Evolutionary conservation across 2,888 invertebrate species (phyloP), one percentile per base, ranked within the genome.

Genomic region (Phaedon cochleariae): DNA sequence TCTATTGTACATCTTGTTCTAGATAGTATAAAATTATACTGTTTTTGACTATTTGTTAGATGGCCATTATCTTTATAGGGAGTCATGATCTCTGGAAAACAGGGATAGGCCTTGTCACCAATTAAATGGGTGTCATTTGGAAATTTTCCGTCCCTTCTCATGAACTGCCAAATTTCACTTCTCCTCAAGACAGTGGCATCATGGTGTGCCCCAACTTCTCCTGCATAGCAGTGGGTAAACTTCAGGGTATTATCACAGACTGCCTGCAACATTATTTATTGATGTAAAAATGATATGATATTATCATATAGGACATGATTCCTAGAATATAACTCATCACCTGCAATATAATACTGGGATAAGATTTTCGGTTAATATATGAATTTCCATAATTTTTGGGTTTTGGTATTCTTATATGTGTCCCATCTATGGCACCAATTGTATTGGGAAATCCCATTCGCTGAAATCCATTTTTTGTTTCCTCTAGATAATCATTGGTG

Each of bases 331-430:
- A 41, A 41, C 41, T 41, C 17, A 41, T 41, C 46, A 64, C 64
- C 29, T 64, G 64, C 37, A 64, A 59, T 10, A 64, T 53, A 51
- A 63, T 37, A 31, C 52, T 45, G 26, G 58, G 29, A 63, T 52
- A 58, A 49, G 37, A 34, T 54, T 53, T 59, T 29, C 64, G 17
- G 51, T 55, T 52, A 34, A 64, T 51, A 29, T 64, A 64, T 26
- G 55, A 60, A 7, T 48, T 6, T 18, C 64, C 64, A 64, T 59
- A 48, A 10, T 64, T 22, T 52, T 64, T 64, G 15, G 59, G 60
- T 37, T 60, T 55, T 2, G 55, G 60, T 20, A 64, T 64, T 55
- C 9, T 20, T 17, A 64, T 46, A 51, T 64, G 53, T n/a, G n/a
- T n/a, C n/a, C n/a, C n/a, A n/a, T n/a, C n/a, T n/a, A n/a, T n/a